These are phyloP conservation scores for Phaedon cochleariae DNA, from an alignment of 2,888 invertebrate genomes.

Conservation along the genomic window DNA sequence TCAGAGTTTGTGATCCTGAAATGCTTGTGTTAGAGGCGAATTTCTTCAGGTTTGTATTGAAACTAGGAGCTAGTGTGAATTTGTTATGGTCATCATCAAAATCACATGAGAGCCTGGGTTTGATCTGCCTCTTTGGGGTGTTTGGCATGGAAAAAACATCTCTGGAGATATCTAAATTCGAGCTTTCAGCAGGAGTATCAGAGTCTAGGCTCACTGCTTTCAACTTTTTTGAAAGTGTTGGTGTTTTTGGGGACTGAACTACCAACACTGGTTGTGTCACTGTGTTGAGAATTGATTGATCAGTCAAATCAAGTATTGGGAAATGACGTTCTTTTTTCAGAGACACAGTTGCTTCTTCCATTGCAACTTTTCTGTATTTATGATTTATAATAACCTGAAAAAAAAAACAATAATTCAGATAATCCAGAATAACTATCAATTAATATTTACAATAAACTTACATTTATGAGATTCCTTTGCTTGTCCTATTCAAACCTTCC, in stretches of 20 bases:
- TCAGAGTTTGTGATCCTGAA: slow-evolving; percentile 71
- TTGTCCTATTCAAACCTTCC: background rate
- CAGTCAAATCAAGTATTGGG: slow-evolving; percentile 51
- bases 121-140: slow-evolving; percentile 69
- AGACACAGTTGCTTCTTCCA: slow-evolving; percentile 27
- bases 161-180: slow-evolving; percentile 63
- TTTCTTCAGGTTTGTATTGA: slow-evolving; percentile 67
- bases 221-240: slow-evolving; percentile 72
- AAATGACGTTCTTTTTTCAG: slow-evolving; percentile 46
- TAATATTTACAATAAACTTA: background rate
- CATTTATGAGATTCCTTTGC: background rate
- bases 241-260: slow-evolving; percentile 71
- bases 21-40: slow-evolving; percentile 72
- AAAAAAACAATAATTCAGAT: too few species aligned
- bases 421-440: background rate
- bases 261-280: slow-evolving; percentile 57
- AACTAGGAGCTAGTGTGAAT: slow-evolving; percentile 49
- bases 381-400: slow-evolving; percentile 26
- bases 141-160: slow-evolving; percentile 71
- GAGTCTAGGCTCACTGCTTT: slow-evolving; percentile 78
- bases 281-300: slow-evolving; percentile 48
- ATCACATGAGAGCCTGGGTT: slow-evolving; percentile 53
- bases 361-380: too few species aligned
- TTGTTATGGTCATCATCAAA: slow-evolving; percentile 53
- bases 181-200: slow-evolving; percentile 63